phyloP scores from a whole-genome alignment of 2,888 invertebrate species.

The Ochropleura leucogaster region DNA sequence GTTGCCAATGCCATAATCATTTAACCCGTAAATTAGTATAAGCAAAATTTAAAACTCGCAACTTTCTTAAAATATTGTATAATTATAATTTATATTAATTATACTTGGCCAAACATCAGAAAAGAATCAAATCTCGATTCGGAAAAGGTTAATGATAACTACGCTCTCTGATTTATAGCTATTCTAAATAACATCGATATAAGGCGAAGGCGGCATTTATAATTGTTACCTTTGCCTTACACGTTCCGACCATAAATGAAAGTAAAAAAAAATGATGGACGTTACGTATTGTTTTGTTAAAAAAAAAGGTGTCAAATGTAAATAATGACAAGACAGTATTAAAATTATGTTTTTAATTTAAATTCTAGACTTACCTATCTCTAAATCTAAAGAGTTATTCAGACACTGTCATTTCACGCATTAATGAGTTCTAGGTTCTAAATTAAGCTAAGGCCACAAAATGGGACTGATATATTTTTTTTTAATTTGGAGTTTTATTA shows the following conservation, averaged over 20 bases:
- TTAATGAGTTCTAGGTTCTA: background rate
- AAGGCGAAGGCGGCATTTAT: constrained; percentile 22
- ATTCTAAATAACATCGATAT: constrained; percentile 51
- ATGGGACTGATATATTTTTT: background rate
- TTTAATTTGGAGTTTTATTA: background rate
- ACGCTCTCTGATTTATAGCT: constrained; percentile 54
- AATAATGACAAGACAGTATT: too few relatives aligned
- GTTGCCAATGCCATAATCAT: constrained; percentile 10
- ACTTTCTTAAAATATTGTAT: constrained; percentile 48
- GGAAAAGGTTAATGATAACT: constrained; percentile 59
- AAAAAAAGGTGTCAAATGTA: too few relatives aligned
- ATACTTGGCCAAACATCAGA: constrained; percentile 43
- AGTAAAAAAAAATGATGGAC: background rate
- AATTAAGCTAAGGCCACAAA: background rate
- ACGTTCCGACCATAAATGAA: constrained; percentile 15
- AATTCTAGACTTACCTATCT: background rate
- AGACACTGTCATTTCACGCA: background rate
- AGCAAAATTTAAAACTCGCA: constrained; percentile 19
- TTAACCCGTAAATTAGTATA: constrained; percentile 33
- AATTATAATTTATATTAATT: constrained; percentile 51
- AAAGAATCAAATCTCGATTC: constrained; percentile 35
- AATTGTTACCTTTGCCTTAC: constrained; percentile 42
- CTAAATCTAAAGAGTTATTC: background rate
- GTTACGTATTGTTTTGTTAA: too few relatives aligned
- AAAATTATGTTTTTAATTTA: background rate